Evolutionary conservation across 2,113 vertebrate species (phyloP).

Genomic region (Chionis minor): DNA sequence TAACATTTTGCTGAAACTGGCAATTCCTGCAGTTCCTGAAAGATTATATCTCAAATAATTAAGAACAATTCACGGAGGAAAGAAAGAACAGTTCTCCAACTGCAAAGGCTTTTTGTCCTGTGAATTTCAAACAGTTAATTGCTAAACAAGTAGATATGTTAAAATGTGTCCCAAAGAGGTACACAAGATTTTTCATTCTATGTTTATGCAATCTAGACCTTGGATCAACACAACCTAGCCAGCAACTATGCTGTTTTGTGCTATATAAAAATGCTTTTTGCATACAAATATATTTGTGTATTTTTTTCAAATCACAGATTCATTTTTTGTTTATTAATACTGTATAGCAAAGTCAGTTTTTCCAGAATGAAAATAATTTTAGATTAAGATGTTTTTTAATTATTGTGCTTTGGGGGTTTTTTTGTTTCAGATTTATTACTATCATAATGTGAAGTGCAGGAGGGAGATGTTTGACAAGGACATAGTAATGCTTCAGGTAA

Average conservation of each 20-base stretch:
- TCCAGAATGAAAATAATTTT: neutral
- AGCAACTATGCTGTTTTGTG: neutral
- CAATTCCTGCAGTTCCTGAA: neutral
- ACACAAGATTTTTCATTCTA: neutral
- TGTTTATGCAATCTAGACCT: neutral
- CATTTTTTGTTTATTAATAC: neutral
- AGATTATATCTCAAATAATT: neutral
- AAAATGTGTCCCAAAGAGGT: neutral
- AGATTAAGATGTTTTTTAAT: neutral
- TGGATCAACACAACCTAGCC: neutral
- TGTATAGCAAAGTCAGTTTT: neutral
- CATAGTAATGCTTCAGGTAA: conserved; percentile 93
- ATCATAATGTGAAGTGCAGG: conserved; percentile 97
- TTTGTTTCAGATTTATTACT: conserved; percentile 92
- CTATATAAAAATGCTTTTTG: neutral
- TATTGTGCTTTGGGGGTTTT: neutral
- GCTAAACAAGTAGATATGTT: neutral
- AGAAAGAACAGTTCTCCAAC: neutral
- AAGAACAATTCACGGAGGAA: neutral
- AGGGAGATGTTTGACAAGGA: conserved; percentile 99
- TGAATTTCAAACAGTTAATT: neutral
- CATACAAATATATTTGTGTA: neutral
- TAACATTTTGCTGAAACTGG: neutral
- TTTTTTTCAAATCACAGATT: neutral
- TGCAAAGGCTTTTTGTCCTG: neutral